These are phyloP conservation scores for Osedax frankpressi DNA, from an alignment of 2,888 invertebrate genomes.

Conservation along the genomic window DNA sequence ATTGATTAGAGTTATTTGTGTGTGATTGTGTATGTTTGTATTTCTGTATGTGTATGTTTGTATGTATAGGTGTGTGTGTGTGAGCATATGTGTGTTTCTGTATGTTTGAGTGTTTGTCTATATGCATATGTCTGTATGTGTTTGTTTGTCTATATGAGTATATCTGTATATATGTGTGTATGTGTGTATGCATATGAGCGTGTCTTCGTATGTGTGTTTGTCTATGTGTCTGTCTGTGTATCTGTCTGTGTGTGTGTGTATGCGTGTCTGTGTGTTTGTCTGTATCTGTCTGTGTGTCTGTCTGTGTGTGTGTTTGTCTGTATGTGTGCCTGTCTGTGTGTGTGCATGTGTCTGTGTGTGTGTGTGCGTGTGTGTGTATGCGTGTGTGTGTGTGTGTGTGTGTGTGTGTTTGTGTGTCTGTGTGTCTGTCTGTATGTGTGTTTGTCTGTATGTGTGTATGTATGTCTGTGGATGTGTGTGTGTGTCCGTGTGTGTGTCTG, in stretches of 20 bases:
- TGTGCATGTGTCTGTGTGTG: neutral
- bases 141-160: neutral
- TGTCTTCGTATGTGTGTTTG: neutral
- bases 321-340: neutral
- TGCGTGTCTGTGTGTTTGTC: neutral
- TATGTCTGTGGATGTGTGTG: too few relatives aligned
- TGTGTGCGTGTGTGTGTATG: neutral
- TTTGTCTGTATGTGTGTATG: too few relatives aligned
- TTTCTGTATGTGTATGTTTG: too few relatives aligned
- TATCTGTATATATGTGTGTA: neutral
- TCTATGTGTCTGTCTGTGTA: neutral
- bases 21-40: too few relatives aligned
- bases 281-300: neutral
- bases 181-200: neutral
- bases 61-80: neutral
- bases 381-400: neutral
- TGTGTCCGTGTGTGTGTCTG: too few relatives aligned
- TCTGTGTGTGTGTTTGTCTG: neutral
- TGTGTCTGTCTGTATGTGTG: too few relatives aligned
- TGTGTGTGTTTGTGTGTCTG: too few relatives aligned
- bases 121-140: neutral
- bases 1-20: too few relatives aligned
- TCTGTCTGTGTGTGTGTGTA: neutral
- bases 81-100: neutral
- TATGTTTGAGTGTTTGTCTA: conserved; percentile 1